Evolutionary conservation across 92 coral and sea anemone genomes (phyloP).

Genomic region (Epizoanthus stellaris): DNA sequence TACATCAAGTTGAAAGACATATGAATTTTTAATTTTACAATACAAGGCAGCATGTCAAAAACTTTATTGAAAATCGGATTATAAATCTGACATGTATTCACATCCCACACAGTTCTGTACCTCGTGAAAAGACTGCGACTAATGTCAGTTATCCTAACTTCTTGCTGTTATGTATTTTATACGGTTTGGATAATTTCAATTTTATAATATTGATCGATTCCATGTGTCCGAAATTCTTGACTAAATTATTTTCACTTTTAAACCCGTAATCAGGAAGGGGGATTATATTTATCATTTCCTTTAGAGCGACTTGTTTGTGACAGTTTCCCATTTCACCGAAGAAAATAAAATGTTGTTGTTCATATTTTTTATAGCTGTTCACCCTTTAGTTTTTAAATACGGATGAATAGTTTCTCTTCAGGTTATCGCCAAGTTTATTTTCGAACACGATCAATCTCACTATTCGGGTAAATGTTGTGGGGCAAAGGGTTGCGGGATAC

Average conservation of each 20-base stretch:
- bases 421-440: constrained; percentile 6
- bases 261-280: neutral
- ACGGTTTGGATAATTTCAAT: neutral
- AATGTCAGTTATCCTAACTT: neutral
- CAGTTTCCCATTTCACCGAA: constrained; percentile 11
- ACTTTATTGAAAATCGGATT: constrained; percentile 55
- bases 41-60: constrained; percentile 50
- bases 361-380: neutral
- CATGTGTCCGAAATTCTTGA: neutral
- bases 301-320: neutral
- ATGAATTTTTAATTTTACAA: constrained; percentile 65
- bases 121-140: neutral
- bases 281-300: constrained; percentile 23
- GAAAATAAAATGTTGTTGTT: neutral
- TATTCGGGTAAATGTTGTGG: constrained; percentile 39
- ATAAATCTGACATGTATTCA: constrained; percentile 32
- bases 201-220: neutral
- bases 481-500: constrained; percentile 48
- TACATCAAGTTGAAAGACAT: constrained; percentile 27
- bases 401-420: constrained; percentile 10
- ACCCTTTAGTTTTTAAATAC: neutral
- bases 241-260: constrained; percentile 3
- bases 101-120: constrained; percentile 25
- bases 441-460: constrained; percentile 23
- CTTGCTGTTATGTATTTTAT: neutral